Base-by-base conservation (phyloP, 1,140 invertebrate genomes). In the Monochamus saltuarius region DNA sequence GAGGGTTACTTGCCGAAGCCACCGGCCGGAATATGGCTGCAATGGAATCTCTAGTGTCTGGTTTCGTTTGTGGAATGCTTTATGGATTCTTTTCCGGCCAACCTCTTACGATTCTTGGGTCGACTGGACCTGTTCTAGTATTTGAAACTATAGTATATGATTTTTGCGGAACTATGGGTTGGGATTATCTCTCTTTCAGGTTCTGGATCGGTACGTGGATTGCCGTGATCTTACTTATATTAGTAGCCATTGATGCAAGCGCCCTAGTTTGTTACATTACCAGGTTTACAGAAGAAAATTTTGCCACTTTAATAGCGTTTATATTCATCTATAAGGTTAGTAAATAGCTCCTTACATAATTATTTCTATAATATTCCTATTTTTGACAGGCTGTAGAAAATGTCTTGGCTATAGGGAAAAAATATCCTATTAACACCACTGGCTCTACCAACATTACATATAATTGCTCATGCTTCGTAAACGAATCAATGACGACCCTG, bases 211-310 rank as follows among this genome's bases (percentile, higher is more conserved):
- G 97, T 13, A 83, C 95, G 10, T 99, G 97, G 96, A 92, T 91
- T 38, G 85, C 88, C 1, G 46, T 93, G 11, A 95, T 97, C 73
- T 80, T 98, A 52, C 62, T 98, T 9, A 82, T 92, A 16, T 85
- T 99, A 70, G 95, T 97, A 29, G 94, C 96, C 1, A 87, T 97
- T 19, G 97, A 99, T 80, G 94, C 95, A 2, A 97, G 94, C 77
- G 94, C 95, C 58, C 83, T 98, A 55, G 97, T 99, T n/a, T 98
- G 95, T 74, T 99, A 96, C 75, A 99, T 99, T 60, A 99, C 97
- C 4, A 87, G 97, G 67, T 99, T 99, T 76, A 99, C 97, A 0
- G 97, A 99, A 81, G 97, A 99, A 81, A 98, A 97, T 76, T 99
- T 99, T 79, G 97, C 97, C 14, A 95, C 94, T 0, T 81, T 99